Evolutionary conservation across 92 coral and sea anemone species (phyloP).

Genomic region (Parazoanthus swiftii): DNA sequence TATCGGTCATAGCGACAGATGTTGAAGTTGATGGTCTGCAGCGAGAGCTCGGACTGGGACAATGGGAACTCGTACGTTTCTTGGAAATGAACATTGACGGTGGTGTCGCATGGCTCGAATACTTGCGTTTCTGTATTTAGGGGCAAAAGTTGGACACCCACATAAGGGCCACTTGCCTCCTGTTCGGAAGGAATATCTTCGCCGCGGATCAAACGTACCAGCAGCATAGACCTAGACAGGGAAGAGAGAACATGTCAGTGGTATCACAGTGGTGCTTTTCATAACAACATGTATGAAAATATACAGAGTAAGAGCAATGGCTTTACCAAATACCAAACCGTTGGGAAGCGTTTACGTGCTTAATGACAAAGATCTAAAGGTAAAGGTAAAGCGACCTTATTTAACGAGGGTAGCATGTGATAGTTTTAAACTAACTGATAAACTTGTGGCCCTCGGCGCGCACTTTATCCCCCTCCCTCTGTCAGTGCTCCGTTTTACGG

Average conservation of each 20-base stretch:
- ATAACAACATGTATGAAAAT: neutral
- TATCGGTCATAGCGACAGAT: conserved; percentile 94
- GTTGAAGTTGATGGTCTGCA: conserved; percentile 90
- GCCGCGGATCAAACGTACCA: conserved; percentile 88
- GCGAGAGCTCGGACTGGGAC: conserved; percentile 75
- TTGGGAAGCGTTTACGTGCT: no score
- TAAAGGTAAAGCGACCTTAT: no score
- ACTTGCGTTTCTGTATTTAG: conserved; percentile 64
- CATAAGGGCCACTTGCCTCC: conserved; percentile 83
- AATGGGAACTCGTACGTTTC: conserved; percentile 70
- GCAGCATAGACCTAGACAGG: conserved; percentile 65
- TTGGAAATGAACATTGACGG: conserved; percentile 81
- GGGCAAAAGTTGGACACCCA: conserved; percentile 85
- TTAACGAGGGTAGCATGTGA: no score
- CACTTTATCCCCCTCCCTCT: no score
- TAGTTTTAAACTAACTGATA: no score
- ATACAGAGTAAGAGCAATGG: no score
- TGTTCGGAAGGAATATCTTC: conserved; percentile 93
- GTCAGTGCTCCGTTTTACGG: no score
- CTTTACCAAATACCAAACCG: no score
- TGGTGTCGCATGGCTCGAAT: conserved; percentile 72
- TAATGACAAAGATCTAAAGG: no score
- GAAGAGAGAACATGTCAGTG: neutral
- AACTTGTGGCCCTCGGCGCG: no score
- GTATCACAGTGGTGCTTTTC: neutral